Base-by-base conservation (phyloP, 2,113 vertebrate genomes). In the Dolichallabes microphthalmus region DNA sequence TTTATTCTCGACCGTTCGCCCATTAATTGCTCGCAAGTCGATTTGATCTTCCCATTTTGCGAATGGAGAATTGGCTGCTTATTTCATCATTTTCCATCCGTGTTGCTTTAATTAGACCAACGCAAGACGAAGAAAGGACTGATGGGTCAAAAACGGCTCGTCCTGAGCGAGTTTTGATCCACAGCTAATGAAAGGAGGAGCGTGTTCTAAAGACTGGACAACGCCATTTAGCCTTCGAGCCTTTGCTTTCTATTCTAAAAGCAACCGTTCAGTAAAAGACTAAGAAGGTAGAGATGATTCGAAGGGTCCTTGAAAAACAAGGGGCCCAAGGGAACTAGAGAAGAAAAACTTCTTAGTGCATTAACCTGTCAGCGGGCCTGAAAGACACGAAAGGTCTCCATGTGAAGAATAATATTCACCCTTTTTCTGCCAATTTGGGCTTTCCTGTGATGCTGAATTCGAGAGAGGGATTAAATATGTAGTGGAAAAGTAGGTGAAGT, bases 351-450 rank as follows among this genome's bases (percentile, higher is more conserved):
- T 60, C 53, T 60, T 30, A 79, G 76, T 60, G 76, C 76, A 79
- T 60, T 79, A 79, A 79, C 55, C 55, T 60, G 76, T 79, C 55
- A 60, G 30, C 11, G 50, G 58, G 76, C 76, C 89, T 87, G 88
- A 85, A 74, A 68, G 85, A 68, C 82, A 45, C 17, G 60, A 88
- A 86, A 95, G 95, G 90, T 94, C 94, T 94, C 92, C 14, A 96
- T 95, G 94, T 87, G 92, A 87, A 92, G 93, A 95, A 77, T 95
- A 96, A 96, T 95, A 96, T 96, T 96, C 94, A 94, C 95, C 92
- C 90, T 92, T 60, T 93, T 91, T 92, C 94, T 93, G 93, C 93
- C 93, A 94, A 93, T 95, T 93, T 94, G 90, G 92, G 90, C 79
- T 91, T 90, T 88, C 90, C 88, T 94, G 90, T 94, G 91, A 85